Evolutionary conservation across 2,113 vertebrate species (phyloP).

Genomic region (Sylvia atricapilla): DNA sequence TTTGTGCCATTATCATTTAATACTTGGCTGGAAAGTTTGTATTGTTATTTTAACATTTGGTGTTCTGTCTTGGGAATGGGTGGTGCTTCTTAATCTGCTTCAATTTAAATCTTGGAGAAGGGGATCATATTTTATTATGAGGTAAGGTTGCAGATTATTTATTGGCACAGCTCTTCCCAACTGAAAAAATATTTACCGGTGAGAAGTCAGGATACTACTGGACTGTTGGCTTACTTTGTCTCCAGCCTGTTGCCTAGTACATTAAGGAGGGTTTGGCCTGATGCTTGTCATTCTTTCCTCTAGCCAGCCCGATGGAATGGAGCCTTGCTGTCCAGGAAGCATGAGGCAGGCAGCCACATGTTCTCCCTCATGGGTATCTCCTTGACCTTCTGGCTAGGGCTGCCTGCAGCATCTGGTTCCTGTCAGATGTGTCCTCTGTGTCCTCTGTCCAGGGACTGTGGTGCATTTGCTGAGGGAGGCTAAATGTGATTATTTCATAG

Average conservation of each 20-base stretch:
- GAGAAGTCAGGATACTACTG: slow-evolving; percentile 13
- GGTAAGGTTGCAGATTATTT: slow-evolving; percentile 67
- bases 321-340: background rate
- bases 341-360: background rate
- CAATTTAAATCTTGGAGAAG: slow-evolving; percentile 51
- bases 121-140: slow-evolving; percentile 64
- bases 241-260: background rate
- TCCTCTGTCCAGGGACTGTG: background rate
- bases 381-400: background rate
- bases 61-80: slow-evolving; percentile 67
- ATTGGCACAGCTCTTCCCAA: slow-evolving; percentile 51
- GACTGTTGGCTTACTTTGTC: slow-evolving; percentile 7
- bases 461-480: background rate
- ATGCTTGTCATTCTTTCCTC: background rate
- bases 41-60: slow-evolving; percentile 64
- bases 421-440: background rate
- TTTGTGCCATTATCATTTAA: background rate
- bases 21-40: background rate
- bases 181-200: slow-evolving; percentile 44
- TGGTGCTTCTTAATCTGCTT: slow-evolving; percentile 48
- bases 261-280: background rate
- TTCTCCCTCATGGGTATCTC: background rate
- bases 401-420: slow-evolving; percentile 2
- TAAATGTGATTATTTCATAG: slow-evolving; percentile 6
- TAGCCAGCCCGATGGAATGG: background rate